Base-by-base conservation (phyloP, 1,140 invertebrate genomes). In the Ooceraea biroi region DNA sequence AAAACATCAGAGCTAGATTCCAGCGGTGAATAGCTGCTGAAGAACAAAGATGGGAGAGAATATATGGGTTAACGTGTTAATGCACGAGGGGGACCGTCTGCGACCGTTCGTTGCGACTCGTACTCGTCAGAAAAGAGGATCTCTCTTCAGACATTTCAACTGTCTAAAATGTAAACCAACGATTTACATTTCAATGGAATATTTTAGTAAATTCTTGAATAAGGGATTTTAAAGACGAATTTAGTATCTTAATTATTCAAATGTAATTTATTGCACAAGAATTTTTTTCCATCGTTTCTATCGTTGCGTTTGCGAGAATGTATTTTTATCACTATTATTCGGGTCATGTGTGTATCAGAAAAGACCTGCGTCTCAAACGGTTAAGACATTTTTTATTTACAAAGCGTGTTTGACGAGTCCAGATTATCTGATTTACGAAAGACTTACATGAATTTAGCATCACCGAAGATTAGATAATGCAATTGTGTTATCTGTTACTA, bases 381-480 rank as follows among this genome's bases (percentile, higher is more conserved):
- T 48, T 27, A 65, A 63, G 12, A 3, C 8, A 8, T 19, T 44
- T 44, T 19, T 65, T 65, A 65, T 65, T 65, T 76, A 19, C n/a
- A 63, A 1, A 61, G 58, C 58, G 30, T 22, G 63, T 66, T 50
- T 66, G 44, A 76, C 50, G 14, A 25, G 25, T 76, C 5, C 27
- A 52, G 55, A 36, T 66, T 50, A 77, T 50, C 44, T 76, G 44
- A 66, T 66, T 66, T 77, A 2, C 10, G 10, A 66, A 41, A 66
- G 52, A 72, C 69, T 22, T 22, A 22, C 11, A 73, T 73, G 19
- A 73, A 73, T 58, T 73, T 58, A 44, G 14, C 73, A 66, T 77
- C 73, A 77, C 3, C 19, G 19, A 25, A 78, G 50, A 88, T 84
- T 87, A 87, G 68, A 84, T 87, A 87, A 66, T 19, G 19, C 77